phyloP scores from a whole-genome alignment of 2,113 vertebrate species.

The Galbula dea region DNA sequence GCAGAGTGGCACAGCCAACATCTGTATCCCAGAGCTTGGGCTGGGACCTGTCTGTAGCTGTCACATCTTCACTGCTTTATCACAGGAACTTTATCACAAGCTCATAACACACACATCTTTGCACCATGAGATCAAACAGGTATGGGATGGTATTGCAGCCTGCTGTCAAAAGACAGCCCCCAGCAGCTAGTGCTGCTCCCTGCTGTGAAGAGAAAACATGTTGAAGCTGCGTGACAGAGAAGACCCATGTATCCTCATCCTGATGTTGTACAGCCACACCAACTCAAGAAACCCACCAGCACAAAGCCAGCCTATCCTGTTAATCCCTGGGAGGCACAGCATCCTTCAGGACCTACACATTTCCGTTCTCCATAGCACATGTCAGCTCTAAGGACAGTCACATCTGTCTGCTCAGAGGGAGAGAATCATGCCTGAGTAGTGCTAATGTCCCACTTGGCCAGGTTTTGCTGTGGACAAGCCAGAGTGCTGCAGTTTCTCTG shows the following conservation, averaged over 20 bases:
- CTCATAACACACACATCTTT: constrained; percentile 28
- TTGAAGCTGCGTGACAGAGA: background rate
- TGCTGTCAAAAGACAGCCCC: background rate
- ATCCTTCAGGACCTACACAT: background rate
- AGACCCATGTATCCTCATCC: background rate
- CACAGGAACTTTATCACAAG: constrained; percentile 44
- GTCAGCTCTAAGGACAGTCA: background rate
- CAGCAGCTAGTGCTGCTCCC: background rate
- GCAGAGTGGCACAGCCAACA: background rate
- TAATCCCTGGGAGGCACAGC: background rate
- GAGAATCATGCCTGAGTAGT: background rate
- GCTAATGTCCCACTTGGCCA: background rate
- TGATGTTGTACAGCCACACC: background rate
- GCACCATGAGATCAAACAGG: constrained; percentile 49
- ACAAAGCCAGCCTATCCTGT: background rate
- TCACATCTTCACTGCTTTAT: constrained; percentile 33
- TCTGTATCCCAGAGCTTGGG: constrained; percentile 9
- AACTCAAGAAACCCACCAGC: background rate
- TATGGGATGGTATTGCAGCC: background rate
- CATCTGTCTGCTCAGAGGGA: background rate
- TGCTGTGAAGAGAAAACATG: background rate
- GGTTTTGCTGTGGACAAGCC: background rate
- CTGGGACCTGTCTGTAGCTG: constrained; percentile 18
- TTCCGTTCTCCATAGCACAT: background rate
- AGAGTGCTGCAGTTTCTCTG: background rate